Base-by-base conservation (phyloP, 2,888 invertebrate species). In the Tineola bisselliella region DNA sequence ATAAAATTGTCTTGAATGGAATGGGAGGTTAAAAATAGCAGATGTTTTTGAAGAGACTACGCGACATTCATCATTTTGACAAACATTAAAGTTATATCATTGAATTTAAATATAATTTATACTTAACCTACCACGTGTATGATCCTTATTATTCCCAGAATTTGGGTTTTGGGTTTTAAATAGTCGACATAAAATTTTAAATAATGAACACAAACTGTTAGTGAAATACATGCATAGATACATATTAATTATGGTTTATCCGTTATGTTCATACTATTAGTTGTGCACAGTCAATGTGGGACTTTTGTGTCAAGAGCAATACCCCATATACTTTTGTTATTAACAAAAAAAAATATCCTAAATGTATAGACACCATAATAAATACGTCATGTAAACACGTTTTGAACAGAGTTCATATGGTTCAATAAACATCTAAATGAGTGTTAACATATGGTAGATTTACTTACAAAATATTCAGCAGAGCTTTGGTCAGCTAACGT, bases 401-500 rank as follows among this genome's bases (percentile, higher is more conserved):
- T 38, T 38, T n/a, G 38, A 38, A n/a, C 38, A 10, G 6, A 38
- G 38, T 38, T 38, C 38, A 38, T 10, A 38, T 38, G 38, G 38
- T 38, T 38, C 38, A 38, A 10, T 2, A 38, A 38, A 38, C 10
- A 38, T 38, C 10, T 38, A 38, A 38, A 38, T 38, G 10, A 38
- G 10, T 6, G 38, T 10, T 38, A 38, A 38, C 38, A 38, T 38
- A 38, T 38, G 38, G 38, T 38, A 10, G 38, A 38, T 10, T 6
- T 38, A 80, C 84, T 84, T 72, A 87, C 87, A 64, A 86, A 87
- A 67, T 84, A 87, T 63, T 81, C 80, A 8, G 75, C 72, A 13
- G 81, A 75, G 64, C 77, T 83, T 68, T 86, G 87, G 54, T 86
- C 82, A n/a, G 83, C 84, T 8, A 87, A 74, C 0, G 81, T 74